Evolutionary conservation across 2,888 invertebrate species (phyloP), one percentile per base, ranked within the genome.

Genomic region (Terebella lapidaria): DNA sequence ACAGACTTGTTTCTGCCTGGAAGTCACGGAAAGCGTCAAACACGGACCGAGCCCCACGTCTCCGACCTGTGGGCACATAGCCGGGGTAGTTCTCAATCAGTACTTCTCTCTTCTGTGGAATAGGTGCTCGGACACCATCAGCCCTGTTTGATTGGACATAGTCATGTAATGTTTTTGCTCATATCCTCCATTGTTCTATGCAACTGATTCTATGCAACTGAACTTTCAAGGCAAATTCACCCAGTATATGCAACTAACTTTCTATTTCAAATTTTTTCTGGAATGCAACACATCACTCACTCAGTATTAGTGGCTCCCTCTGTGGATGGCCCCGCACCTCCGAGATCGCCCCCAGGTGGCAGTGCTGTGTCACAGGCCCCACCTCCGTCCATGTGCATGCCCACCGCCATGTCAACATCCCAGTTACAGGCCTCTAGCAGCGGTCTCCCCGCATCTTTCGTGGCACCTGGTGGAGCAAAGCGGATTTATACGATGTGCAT

Each of bases 21-120:
- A 83, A 84, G 71, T 84, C 82, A 59, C 84, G 68, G 65, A 84
- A 82, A 5, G 79, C 81, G 74, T 83, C 83, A 74, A 83, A 83
- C 1, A 83, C 82, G 2, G 81, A 81, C 59, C 74, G 70, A 1
- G 74, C 70, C 60, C 72, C 67, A 52, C 77, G 65, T 57, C 77
- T 70, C 54, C 77, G 70, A 28, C 76, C 75, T 70, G 71, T 66
- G 4, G n/a, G 22, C 5, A 15, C 49, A 49, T 20, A 49, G 5
- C 49, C 49, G 5, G 5, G 3, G 46, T 57, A 35, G 28, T 80
- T 80, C 58, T 82, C 81, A 0, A 84, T 79, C 46, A 84, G 70
- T 18, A 81, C 75, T 67, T 82, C 83, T 57, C 75, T 75, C 47
- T 73, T 81, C 63, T 81, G 83, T 28, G 83, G 83, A 55, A 83